phyloP scores from a whole-genome alignment of 2,797 vertebrate genomes.

The Allobates femoralis region DNA sequence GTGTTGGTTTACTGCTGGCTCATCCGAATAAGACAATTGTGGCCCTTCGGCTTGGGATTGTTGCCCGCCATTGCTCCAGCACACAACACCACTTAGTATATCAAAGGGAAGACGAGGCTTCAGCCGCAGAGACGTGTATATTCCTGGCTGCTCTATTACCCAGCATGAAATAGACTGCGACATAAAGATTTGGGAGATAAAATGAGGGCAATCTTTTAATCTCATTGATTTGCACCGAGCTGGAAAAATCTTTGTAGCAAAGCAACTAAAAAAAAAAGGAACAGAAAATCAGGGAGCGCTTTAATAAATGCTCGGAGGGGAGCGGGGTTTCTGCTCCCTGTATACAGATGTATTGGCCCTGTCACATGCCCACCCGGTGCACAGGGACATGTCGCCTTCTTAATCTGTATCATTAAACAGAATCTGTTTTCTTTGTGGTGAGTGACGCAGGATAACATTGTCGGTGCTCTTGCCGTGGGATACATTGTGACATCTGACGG shows the following conservation, averaged over 20 bases:
- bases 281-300: neutral
- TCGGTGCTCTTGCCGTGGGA: slow-evolving; percentile 16
- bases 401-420: neutral
- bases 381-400: neutral
- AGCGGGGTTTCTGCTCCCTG: neutral
- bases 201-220: slow-evolving; percentile 44
- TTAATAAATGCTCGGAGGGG: neutral
- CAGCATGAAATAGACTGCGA: slow-evolving; percentile 9
- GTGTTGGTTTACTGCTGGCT: neutral
- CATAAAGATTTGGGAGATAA: slow-evolving; percentile 38
- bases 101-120: neutral
- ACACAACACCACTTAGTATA: slow-evolving; percentile 9
- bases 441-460: neutral
- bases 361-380: neutral
- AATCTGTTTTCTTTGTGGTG: slow-evolving; percentile 17
- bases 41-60: neutral
- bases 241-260: slow-evolving; percentile 1
- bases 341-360: neutral
- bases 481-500: slow-evolving; percentile 35
- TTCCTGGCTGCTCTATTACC: neutral
- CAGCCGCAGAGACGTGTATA: slow-evolving; percentile 24
- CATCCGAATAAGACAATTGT: neutral
- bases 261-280: neutral
- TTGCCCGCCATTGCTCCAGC: neutral
- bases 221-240: slow-evolving; percentile 35